Conservation (phyloP, 2,113 vertebrate species). For the Trinectes maculatus region DNA sequence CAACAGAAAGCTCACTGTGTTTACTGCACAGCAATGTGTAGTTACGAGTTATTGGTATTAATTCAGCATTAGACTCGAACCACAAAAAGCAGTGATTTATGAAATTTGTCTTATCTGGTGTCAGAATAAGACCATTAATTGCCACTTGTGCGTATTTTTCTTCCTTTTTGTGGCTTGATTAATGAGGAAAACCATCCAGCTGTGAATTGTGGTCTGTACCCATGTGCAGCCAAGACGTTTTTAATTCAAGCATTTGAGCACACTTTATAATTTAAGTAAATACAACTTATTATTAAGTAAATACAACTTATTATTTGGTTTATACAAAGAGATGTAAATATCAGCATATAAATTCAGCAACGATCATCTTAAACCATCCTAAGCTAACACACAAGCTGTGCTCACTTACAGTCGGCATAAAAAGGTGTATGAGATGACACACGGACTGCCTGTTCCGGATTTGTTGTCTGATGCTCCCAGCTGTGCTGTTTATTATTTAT, state of each 20-base stretch:
- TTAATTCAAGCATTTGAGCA: neutral
- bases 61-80: neutral
- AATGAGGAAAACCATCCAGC: neutral
- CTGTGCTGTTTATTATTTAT: slow-evolving; percentile 25
- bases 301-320: no score
- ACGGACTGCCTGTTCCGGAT: slow-evolving; percentile 45
- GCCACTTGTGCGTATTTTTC: slow-evolving; percentile 2
- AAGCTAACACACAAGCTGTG: neutral
- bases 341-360: neutral
- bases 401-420: slow-evolving; percentile 14
- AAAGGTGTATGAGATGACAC: slow-evolving; percentile 8
- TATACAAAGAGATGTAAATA: neutral
- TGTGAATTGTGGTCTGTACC: neutral
- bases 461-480: slow-evolving; percentile 40
- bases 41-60: neutral
- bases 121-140: neutral
- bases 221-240: neutral
- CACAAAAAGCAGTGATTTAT: neutral
- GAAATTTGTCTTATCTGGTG: neutral
- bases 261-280: neutral
- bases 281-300: no score
- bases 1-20: neutral
- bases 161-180: neutral
- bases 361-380: neutral
- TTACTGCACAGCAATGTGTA: neutral